Evolutionary conservation across 2,888 invertebrate species (phyloP).

Genomic region (Barypeithes pellucidus): DNA sequence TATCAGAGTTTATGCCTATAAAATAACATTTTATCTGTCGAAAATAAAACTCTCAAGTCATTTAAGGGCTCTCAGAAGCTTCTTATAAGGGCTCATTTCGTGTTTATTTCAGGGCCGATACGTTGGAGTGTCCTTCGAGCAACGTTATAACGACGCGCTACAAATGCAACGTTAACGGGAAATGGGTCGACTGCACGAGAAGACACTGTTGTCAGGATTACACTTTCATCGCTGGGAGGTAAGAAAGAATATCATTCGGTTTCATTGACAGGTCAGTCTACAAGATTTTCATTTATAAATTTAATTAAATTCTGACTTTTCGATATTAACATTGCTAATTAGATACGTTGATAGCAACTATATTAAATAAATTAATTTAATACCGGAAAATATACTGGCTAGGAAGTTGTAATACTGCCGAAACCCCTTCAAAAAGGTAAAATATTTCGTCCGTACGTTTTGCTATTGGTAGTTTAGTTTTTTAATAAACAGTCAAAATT

Average conservation of each 20-base stretch:
- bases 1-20: neutral
- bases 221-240: constrained; percentile 77
- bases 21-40: constrained; percentile 25
- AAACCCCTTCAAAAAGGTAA: too few species aligned
- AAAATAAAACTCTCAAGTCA: constrained; percentile 26
- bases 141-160: constrained; percentile 76
- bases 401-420: too few species aligned
- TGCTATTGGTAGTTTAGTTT: too few species aligned
- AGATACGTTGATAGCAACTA: too few species aligned
- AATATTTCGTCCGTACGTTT: too few species aligned
- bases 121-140: constrained; percentile 75
- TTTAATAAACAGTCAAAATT: too few species aligned
- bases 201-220: constrained; percentile 78
- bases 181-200: constrained; percentile 77
- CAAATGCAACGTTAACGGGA: constrained; percentile 75
- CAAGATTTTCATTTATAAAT: too few species aligned
- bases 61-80: constrained; percentile 27
- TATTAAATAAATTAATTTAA: too few species aligned
- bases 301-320: too few species aligned
- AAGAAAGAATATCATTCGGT: neutral
- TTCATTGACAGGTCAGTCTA: too few species aligned
- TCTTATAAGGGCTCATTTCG: constrained; percentile 24
- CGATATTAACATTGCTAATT: too few species aligned
- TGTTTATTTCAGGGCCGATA: constrained; percentile 63
- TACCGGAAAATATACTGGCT: too few species aligned